Percentiles rank a stretch among this genome's conserved stretches.
These are phyloP conservation scores for Aptenodytes patagonicus DNA, from an alignment of 2,113 vertebrate species.

Conservation along the genomic window DNA sequence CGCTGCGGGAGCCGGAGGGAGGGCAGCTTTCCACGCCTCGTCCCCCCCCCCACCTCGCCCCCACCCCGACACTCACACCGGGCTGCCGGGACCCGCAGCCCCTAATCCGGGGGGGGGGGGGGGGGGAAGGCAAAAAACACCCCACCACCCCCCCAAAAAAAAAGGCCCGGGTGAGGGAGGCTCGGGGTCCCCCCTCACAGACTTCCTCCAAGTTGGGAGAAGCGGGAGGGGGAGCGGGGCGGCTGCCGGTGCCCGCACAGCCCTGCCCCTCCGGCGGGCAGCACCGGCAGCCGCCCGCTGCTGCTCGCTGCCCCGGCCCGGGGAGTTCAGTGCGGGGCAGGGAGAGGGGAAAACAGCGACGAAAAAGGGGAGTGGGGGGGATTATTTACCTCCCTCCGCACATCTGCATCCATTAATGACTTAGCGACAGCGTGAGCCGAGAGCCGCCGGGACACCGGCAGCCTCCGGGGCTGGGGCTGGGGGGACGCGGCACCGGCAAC, in stretches of 20 bases:
- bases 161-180: background rate
- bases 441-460: background rate
- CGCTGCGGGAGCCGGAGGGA: conserved; percentile 32
- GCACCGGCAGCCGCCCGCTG: background rate
- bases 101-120: background rate
- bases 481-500: background rate
- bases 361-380: background rate
- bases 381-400: conserved; percentile 12
- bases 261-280: background rate
- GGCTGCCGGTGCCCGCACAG: background rate
- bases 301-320: background rate
- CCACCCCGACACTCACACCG: background rate
- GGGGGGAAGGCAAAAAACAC: background rate
- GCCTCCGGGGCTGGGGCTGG: background rate
- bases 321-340: background rate
- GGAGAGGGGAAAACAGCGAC: background rate
- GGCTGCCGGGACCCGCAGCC: background rate
- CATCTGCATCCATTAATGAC: conserved; percentile 27
- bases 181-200: background rate
- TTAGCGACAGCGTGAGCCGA: conserved; percentile 28
- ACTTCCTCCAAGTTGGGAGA: background rate
- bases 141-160: background rate
- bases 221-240: background rate
- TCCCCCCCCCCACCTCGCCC: background rate
- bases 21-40: conserved; percentile 33